These are phyloP conservation scores for Drosophila pseudoobscura DNA, from an alignment of 1,140 invertebrate species.

Conservation along the genomic window DNA sequence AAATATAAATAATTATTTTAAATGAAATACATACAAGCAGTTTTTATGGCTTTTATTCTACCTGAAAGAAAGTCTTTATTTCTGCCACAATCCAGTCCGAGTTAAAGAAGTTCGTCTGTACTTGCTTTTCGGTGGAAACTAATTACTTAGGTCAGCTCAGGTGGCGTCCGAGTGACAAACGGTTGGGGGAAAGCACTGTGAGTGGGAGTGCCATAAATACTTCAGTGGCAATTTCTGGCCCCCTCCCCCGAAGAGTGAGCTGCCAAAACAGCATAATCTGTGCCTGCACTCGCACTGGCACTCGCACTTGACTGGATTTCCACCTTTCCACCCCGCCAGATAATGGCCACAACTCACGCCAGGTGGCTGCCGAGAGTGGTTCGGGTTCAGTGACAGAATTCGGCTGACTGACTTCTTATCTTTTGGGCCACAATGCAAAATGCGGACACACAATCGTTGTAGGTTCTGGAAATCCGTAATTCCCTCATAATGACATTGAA, in stretches of 20 bases:
- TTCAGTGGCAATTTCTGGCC: too few relatives aligned
- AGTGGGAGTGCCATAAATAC: background rate
- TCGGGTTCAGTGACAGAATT: constrained; percentile 7
- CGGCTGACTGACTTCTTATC: constrained; percentile 38
- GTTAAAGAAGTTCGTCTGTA: too few relatives aligned
- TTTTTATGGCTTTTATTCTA: too few relatives aligned
- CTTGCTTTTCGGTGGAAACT: constrained; percentile 5
- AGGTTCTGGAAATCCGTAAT: constrained; percentile 24
- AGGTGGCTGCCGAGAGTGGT: background rate
- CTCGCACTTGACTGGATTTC: constrained; percentile 42
- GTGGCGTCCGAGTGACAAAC: constrained; percentile 23
- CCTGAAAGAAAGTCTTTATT: too few relatives aligned
- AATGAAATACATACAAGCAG: too few relatives aligned
- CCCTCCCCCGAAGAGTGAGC: constrained; percentile 23
- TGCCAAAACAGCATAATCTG: constrained; percentile 38
- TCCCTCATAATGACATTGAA: constrained; percentile 9
- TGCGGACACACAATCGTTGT: constrained; percentile 10
- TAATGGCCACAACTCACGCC: constrained; percentile 26
- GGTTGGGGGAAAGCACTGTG: background rate
- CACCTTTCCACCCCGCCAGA: constrained; percentile 7
- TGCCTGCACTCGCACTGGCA: constrained; percentile 25
- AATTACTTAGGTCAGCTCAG: constrained; percentile 27
- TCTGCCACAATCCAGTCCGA: too few relatives aligned
- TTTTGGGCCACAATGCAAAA: constrained; percentile 2
- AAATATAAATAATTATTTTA: too few relatives aligned